These are phyloP conservation scores for Dryocosmus kuriphilus DNA, from an alignment of 2,888 invertebrate species.

Conservation along the genomic window DNA sequence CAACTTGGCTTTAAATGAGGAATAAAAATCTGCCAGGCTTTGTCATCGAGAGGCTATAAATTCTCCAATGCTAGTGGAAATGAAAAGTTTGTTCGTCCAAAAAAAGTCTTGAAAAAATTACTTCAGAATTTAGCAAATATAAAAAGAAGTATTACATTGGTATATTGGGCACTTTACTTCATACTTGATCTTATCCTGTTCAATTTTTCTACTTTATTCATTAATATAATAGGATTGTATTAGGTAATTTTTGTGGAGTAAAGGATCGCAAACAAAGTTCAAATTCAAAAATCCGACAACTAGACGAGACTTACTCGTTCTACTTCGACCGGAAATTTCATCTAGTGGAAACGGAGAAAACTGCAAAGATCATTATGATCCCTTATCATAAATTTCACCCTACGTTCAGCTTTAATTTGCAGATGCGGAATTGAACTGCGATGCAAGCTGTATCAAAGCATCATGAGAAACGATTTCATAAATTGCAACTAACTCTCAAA, in stretches of 20 bases:
- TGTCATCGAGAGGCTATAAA: conserved; percentile 3
- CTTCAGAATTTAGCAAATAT: not conserved
- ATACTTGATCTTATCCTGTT: not conserved
- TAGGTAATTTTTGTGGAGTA: not conserved
- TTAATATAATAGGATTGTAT: not conserved
- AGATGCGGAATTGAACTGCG: not conserved
- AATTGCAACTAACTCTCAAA: not conserved
- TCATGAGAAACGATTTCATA: not conserved
- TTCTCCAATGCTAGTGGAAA: not conserved
- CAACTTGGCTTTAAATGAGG: not conserved
- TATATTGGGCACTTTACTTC: not conserved
- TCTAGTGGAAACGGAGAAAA: not conserved
- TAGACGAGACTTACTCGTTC: not conserved
- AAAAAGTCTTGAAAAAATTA: not conserved
- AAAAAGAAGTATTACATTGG: not conserved
- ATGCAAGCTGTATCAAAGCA: not conserved
- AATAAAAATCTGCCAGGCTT: not conserved
- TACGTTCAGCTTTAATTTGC: not conserved
- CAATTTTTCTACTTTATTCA: too few species aligned
- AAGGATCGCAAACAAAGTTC: not conserved
- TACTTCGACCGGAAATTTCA: conserved; percentile 4
- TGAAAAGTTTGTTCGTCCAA: not conserved
- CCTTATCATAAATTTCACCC: not conserved
- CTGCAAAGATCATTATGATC: not conserved
- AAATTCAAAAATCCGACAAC: not conserved